Conservation (phyloP, 2,113 vertebrate species). For the Cathartes aura region DNA sequence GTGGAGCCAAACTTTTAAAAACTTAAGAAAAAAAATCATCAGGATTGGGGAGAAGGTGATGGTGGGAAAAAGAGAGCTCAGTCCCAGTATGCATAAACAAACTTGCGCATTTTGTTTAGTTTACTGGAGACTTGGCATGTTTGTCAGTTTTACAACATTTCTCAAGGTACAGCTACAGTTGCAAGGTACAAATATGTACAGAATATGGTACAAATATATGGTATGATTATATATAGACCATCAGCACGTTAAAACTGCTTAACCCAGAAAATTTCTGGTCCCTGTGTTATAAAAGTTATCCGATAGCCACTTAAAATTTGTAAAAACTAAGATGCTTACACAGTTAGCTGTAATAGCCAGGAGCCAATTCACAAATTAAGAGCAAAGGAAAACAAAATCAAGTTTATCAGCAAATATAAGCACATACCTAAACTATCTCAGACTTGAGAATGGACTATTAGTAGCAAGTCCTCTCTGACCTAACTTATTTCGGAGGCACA, state of each 20-base stretch:
- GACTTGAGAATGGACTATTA: neutral
- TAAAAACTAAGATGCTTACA: neutral
- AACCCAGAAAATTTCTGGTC: neutral
- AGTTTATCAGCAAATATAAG: neutral
- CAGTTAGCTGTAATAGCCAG: neutral
- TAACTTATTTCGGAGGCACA: neutral
- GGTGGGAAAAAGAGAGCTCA: neutral
- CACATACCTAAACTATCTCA: neutral
- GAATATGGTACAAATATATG: neutral
- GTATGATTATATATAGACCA: neutral
- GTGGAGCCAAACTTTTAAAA: constrained; percentile 1
- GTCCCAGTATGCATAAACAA: neutral
- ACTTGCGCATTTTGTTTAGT: neutral
- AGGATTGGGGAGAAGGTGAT: neutral
- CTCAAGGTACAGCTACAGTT: neutral
- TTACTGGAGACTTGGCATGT: neutral
- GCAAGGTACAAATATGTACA: neutral
- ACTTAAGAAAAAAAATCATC: neutral
- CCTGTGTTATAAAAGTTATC: neutral
- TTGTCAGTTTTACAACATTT: neutral
- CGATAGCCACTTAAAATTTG: neutral
- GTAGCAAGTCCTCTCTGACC: neutral
- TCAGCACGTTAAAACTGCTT: neutral
- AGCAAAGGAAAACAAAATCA: neutral
- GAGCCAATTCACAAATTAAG: neutral